Evolutionary conservation across 1,140 invertebrate genomes (phyloP).

Genomic region (Zaprionus taronus): DNA sequence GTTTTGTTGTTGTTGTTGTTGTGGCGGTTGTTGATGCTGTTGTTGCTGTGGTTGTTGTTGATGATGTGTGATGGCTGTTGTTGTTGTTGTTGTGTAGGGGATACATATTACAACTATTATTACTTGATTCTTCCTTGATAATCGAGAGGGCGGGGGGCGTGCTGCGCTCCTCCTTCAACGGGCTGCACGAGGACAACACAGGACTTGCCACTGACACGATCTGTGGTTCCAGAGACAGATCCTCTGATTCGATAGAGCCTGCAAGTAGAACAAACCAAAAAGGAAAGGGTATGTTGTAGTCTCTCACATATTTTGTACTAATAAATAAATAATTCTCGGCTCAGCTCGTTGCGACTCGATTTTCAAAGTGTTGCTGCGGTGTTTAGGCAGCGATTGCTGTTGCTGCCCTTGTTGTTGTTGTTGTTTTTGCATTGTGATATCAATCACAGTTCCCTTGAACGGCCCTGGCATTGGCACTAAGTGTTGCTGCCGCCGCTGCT

Average conservation of each 20-base stretch:
- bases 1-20: conserved; percentile 66
- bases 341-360: conserved; percentile 17
- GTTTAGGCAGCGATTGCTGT: conserved; percentile 6
- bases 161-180: conserved; percentile 86
- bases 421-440: conserved; percentile 51
- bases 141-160: conserved; percentile 86
- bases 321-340: conserved; percentile 14
- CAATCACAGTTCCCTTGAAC: conserved; percentile 77
- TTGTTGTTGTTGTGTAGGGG: conserved; percentile 85
- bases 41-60: conserved; percentile 72
- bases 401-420: not conserved
- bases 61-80: conserved; percentile 70
- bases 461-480: conserved; percentile 58
- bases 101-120: conserved; percentile 88
- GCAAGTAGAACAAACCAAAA: conserved; percentile 76
- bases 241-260: conserved; percentile 92
- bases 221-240: conserved; percentile 88
- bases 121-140: conserved; percentile 90
- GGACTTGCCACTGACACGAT: conserved; percentile 83
- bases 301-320: not conserved
- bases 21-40: conserved; percentile 61
- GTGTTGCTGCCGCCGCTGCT: conserved; percentile 14
- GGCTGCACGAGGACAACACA: conserved; percentile 85
- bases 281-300: conserved; percentile 20
- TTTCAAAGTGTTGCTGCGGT: conserved; percentile 11